Evolutionary conservation across 2,888 invertebrate genomes (phyloP).

Genomic region (Linnaemya vulpina): DNA sequence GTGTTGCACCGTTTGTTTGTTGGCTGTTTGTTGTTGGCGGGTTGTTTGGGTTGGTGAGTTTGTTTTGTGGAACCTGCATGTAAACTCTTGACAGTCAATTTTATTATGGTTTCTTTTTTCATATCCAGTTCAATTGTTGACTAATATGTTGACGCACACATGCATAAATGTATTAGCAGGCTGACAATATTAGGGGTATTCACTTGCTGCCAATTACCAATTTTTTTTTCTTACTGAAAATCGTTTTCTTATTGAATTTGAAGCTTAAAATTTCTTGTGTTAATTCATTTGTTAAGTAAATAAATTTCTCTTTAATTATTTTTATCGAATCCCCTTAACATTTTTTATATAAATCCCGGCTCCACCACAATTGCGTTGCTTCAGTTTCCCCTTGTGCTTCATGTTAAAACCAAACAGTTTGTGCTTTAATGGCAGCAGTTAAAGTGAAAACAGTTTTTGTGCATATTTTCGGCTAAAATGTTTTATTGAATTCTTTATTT

Average conservation of each 20-base stretch:
- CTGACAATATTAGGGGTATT: slow-evolving; percentile 21
- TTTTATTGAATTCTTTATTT: slow-evolving; percentile 65
- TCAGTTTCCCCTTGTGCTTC: slow-evolving; percentile 39
- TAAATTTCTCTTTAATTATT: neutral
- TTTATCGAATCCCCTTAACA: slow-evolving; percentile 1
- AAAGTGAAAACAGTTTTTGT: slow-evolving; percentile 51
- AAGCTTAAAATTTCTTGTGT: neutral
- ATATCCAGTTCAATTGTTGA: slow-evolving; percentile 34
- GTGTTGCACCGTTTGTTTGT: slow-evolving; percentile 53
- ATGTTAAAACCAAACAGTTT: neutral
- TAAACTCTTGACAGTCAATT: slow-evolving; percentile 56
- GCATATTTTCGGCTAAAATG: slow-evolving; percentile 59
- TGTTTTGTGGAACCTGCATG: slow-evolving; percentile 63
- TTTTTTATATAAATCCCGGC: slow-evolving; percentile 15
- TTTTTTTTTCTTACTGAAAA: too few relatives aligned
- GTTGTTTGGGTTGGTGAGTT: slow-evolving; percentile 38
- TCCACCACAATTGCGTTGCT: slow-evolving; percentile 60
- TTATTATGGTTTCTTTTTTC: slow-evolving; percentile 18
- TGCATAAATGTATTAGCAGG: slow-evolving; percentile 5
- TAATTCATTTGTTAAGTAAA: neutral
- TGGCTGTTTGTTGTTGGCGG: slow-evolving; percentile 7
- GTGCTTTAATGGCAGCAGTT: slow-evolving; percentile 39
- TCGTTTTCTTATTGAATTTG: neutral
- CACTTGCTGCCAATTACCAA: neutral
- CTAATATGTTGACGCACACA: slow-evolving; percentile 27